A percentile compares a stretch with the other conserved stretches of the same genome.
Evolutionary conservation across 2,113 vertebrate genomes (phyloP).

Genomic region (Anguilla japonica): DNA sequence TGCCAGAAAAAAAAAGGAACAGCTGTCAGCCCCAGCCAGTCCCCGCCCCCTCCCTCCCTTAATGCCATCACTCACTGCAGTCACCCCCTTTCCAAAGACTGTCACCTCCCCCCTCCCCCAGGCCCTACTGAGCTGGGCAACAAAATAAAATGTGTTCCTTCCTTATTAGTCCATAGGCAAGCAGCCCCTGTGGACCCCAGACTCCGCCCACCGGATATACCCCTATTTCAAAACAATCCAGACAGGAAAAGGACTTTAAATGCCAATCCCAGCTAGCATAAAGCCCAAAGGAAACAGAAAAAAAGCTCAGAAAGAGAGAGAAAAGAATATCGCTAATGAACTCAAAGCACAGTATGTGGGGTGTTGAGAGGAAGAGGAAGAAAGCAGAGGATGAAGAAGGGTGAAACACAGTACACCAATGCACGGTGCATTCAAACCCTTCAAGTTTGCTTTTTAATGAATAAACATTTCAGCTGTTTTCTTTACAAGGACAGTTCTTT

Average conservation of each 20-base stretch:
- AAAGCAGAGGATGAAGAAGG: neutral
- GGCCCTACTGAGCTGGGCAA: neutral
- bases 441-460: neutral
- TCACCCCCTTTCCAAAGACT: neutral
- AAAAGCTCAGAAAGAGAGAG: neutral
- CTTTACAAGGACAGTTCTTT: neutral
- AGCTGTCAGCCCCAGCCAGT: neutral
- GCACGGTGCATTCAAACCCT: neutral
- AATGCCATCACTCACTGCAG: neutral
- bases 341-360: neutral
- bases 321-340: neutral
- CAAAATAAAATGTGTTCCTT: conserved; percentile 1
- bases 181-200: neutral
- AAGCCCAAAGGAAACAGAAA: neutral
- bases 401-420: neutral
- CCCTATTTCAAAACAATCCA: conserved; percentile 7
- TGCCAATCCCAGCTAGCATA: neutral
- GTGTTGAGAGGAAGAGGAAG: neutral
- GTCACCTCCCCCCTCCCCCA: neutral
- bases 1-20: neutral
- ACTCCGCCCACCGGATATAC: neutral
- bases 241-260: neutral
- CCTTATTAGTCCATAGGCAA: conserved; percentile 15
- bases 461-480: neutral
- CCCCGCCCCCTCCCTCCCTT: neutral